Base-by-base conservation (phyloP, 2,888 invertebrate genomes). In the Eutolmus rufibarbis region DNA sequence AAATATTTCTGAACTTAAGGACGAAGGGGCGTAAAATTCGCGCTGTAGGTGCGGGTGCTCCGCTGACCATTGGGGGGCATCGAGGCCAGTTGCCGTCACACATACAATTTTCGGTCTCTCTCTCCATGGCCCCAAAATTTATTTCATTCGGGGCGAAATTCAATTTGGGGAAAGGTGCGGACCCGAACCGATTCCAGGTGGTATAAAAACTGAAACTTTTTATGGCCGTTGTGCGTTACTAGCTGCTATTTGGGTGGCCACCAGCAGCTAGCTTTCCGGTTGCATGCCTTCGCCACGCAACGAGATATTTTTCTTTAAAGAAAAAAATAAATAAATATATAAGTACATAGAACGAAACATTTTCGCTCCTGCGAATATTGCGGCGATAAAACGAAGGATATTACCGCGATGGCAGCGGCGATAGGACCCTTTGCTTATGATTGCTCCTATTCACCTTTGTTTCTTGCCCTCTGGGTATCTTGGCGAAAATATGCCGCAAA, bases 211-310 rank as follows among this genome's bases (percentile, higher is more conserved):
- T 28, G 81, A 56, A 81, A 81, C 81, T 43, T 89, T 89, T 89
- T 89, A 89, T 89, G 89, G 87, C 89, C 86, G 78, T 88, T 89
- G 89, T 89, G 89, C 89, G 89, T 89, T 89, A 88, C 89, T 88
- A 89, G 89, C 87, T 89, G 88, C 89, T 88, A 89, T 89, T 89
- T 88, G 88, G 85, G 82, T 86, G 88, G 51, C 51, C 51, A 51
- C 89, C 74, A 86, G 51, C 87, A 76, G 76, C 76, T 76, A 86
- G 81, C 82, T 86, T 88, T 88, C 88, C 88, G 88, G 88, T 88
- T 88, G 87, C 88, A 88, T 88, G 88, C 86, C 57, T 87, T 37
- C 40, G 66, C 74, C 87, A 87, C 86, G 88, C 88, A 86, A 86
- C 81, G 86, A 87, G 76, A 66, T 77, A 46, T 86, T 86, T 81